Conservation (phyloP, 2,113 vertebrate species). For the Salvelinus alpinus region DNA sequence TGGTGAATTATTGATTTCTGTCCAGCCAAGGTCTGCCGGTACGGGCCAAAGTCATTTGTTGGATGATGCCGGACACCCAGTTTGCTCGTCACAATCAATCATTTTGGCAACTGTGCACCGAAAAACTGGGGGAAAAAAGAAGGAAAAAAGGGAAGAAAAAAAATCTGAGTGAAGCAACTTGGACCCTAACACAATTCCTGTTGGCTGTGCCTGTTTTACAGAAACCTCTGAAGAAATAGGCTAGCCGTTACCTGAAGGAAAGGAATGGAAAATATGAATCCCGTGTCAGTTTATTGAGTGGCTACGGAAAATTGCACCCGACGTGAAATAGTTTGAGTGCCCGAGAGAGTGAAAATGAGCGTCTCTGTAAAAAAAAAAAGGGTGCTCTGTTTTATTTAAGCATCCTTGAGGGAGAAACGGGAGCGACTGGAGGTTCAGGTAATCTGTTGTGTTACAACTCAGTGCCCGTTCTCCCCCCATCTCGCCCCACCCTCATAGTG, state of each 20-base stretch:
- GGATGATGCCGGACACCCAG: conserved; percentile 93
- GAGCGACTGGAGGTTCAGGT: conserved; percentile 82
- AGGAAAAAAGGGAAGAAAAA: conserved; percentile 24
- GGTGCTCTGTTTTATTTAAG: conserved; percentile 89
- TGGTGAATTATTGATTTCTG: conserved; percentile 99
- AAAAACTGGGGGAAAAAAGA: conserved; percentile 47
- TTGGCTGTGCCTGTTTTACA: conserved; percentile 18
- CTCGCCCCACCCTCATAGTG: conserved; percentile 69
- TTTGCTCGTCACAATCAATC: conserved; percentile 74
- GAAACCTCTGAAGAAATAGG: conserved; percentile 65
- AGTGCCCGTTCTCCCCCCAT: conserved; percentile 88
- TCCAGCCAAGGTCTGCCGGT: conserved; percentile 97
- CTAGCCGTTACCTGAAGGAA: conserved; percentile 40
- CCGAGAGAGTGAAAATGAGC: conserved; percentile 82
- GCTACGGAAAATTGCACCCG: conserved; percentile 84
- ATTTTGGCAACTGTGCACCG: conserved; percentile 66
- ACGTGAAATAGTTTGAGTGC: conserved; percentile 84
- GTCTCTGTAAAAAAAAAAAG: conserved; percentile 67
- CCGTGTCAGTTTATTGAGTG: conserved; percentile 87
- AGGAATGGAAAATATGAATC: conserved; percentile 84
- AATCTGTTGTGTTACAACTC: conserved; percentile 96
- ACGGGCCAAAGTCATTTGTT: conserved; percentile 96
- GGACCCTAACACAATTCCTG: conserved; percentile 38
- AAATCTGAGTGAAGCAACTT: conserved; percentile 10
- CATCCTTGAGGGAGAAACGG: conserved; percentile 77